phyloP scores from a whole-genome alignment of 37 sponge, comb jelly and placozoan genomes.

The Chondrilla cf. caribensis region DNA sequence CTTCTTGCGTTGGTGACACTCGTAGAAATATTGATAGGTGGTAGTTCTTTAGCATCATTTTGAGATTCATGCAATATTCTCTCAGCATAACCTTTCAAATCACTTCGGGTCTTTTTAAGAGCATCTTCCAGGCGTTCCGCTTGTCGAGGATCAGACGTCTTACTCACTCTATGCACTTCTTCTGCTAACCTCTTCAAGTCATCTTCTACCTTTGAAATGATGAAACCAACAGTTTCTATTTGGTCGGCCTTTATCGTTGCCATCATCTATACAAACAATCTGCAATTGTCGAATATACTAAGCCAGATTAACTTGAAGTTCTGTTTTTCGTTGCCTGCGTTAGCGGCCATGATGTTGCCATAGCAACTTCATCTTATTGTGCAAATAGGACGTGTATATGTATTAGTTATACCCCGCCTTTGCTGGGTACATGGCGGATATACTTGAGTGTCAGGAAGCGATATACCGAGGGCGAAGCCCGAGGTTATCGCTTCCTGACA shows the following conservation, averaged over 20 bases:
- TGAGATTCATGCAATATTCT: neutral
- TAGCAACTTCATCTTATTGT: neutral
- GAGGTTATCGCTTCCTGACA: too few relatives aligned
- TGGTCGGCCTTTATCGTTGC: neutral
- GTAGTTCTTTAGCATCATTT: neutral
- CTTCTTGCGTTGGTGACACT: neutral
- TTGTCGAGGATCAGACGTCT: neutral
- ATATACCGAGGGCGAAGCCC: too few relatives aligned
- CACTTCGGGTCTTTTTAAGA: neutral
- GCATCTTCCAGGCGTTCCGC: neutral
- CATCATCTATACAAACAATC: neutral
- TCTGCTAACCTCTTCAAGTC: neutral
- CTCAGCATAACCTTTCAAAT: neutral
- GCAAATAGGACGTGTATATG: neutral
- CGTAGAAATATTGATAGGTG: neutral
- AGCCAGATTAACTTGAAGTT: too few relatives aligned
- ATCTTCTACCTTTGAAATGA: neutral
- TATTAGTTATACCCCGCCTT: too few relatives aligned
- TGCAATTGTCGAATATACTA: neutral
- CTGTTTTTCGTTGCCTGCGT: too few relatives aligned
- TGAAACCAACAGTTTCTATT: neutral
- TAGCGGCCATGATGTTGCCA: neutral
- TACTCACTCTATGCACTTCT: neutral
- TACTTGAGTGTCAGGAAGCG: too few relatives aligned
- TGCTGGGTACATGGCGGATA: too few relatives aligned